Conservation (phyloP, 2,113 vertebrate species). For the Psilopogon haemacephalus region DNA sequence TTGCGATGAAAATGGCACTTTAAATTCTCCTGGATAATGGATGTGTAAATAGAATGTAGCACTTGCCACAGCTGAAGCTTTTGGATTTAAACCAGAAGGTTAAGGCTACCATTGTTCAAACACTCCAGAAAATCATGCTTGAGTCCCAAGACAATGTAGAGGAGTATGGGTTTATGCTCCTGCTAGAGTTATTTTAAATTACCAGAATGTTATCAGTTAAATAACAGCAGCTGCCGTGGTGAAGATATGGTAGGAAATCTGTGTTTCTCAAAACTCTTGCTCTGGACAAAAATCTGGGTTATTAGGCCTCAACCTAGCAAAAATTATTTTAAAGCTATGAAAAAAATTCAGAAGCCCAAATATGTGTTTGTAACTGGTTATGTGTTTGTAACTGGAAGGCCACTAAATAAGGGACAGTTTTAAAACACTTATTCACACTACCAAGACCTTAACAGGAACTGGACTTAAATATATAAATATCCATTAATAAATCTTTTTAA, state of each 20-base stretch:
- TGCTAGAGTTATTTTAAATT: background rate
- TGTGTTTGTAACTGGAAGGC: background rate
- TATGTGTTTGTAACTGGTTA: background rate
- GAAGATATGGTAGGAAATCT: background rate
- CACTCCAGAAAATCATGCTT: background rate
- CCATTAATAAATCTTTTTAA: background rate
- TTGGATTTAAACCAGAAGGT: conserved; percentile 62
- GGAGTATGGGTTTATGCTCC: conserved; percentile 1
- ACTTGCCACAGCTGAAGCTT: background rate
- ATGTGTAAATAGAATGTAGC: background rate
- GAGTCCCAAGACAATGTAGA: background rate
- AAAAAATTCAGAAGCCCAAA: background rate
- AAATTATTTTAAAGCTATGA: background rate
- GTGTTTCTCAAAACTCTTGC: background rate
- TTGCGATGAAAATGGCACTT: conserved; percentile 31
- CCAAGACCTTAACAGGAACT: background rate
- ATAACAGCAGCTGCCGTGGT: background rate
- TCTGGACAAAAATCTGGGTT: background rate
- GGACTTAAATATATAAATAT: conserved; percentile 22
- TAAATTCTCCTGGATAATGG: conserved; percentile 3
- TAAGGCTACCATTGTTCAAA: background rate
- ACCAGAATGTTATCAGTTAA: conserved; percentile 20
- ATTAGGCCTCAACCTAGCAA: background rate
- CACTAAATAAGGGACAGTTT: background rate
- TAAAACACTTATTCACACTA: conserved; percentile 3